Evolutionary conservation across 2,797 vertebrate species (phyloP).

Genomic region (Ctenopoma multispine): DNA sequence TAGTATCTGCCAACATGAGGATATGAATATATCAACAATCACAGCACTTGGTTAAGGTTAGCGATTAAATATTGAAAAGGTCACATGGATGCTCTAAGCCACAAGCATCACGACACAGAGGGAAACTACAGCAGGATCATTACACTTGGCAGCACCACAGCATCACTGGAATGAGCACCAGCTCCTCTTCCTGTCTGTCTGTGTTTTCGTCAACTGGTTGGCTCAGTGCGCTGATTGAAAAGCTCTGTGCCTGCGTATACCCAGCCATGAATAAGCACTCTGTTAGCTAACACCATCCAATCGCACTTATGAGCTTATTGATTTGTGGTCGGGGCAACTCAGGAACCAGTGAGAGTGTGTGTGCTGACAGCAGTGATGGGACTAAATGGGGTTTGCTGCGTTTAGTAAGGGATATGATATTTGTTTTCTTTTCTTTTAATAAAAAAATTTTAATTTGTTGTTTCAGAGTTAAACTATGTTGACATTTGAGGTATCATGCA

Average conservation of each 20-base stretch:
- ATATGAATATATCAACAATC: too few species aligned
- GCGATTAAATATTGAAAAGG: background rate
- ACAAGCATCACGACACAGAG: background rate
- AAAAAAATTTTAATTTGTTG: too few species aligned
- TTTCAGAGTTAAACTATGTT: background rate
- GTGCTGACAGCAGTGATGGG: background rate
- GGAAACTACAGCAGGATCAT: conserved; percentile 9
- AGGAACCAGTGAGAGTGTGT: background rate
- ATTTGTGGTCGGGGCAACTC: conserved; percentile 50
- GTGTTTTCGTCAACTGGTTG: conserved; percentile 42
- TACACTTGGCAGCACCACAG: conserved; percentile 11
- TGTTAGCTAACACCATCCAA: conserved; percentile 66
- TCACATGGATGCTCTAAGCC: background rate
- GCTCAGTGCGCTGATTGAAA: conserved; percentile 56
- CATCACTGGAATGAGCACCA: conserved; percentile 32
- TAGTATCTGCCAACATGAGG: background rate
- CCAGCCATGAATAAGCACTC: conserved; percentile 63
- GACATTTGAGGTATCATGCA: background rate
- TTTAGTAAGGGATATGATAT: background rate
- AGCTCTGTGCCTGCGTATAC: conserved; percentile 29
- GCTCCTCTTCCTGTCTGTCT: conserved; percentile 2
- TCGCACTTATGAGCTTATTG: conserved; percentile 69
- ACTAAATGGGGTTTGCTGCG: conserved; percentile 1
- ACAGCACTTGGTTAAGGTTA: background rate
- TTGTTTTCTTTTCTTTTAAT: background rate